A percentile compares a stretch with the other conserved stretches of the same genome.
Evolutionary conservation across 2,113 vertebrate genomes (phyloP).

Genomic region (Eidolon helvum): DNA sequence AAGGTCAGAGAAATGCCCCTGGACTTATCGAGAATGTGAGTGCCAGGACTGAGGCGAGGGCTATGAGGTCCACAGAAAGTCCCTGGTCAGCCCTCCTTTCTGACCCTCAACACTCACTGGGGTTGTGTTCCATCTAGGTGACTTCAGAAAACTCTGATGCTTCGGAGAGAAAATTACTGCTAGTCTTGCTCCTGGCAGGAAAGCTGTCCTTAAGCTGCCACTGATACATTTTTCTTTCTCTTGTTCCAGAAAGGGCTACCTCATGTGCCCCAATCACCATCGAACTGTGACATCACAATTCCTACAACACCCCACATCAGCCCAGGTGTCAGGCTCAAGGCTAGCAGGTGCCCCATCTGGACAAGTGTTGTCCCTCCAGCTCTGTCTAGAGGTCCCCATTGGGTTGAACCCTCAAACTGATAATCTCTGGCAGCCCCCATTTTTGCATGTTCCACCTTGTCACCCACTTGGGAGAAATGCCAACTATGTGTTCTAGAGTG

Average conservation of each 20-base stretch:
- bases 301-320: neutral
- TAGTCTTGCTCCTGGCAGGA: neutral
- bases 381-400: neutral
- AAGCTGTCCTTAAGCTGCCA: neutral
- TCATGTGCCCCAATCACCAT: neutral
- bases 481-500: neutral
- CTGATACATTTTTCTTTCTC: neutral
- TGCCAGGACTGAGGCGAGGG: neutral
- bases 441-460: neutral
- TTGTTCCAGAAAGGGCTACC: neutral
- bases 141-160: neutral
- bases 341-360: neutral
- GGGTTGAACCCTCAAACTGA: neutral
- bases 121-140: neutral
- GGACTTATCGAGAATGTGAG: neutral
- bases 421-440: neutral
- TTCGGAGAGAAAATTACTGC: neutral
- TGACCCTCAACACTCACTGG: neutral
- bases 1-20: neutral
- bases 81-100: neutral
- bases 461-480: neutral
- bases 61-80: neutral
- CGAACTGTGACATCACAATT: neutral
- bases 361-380: neutral
- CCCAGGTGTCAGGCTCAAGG: neutral